Percentiles rank a stretch among this genome's conserved stretches.
These are phyloP conservation scores for Drosophila aff. DNA, from an alignment of 1,140 invertebrate species.

Conservation along the genomic window DNA sequence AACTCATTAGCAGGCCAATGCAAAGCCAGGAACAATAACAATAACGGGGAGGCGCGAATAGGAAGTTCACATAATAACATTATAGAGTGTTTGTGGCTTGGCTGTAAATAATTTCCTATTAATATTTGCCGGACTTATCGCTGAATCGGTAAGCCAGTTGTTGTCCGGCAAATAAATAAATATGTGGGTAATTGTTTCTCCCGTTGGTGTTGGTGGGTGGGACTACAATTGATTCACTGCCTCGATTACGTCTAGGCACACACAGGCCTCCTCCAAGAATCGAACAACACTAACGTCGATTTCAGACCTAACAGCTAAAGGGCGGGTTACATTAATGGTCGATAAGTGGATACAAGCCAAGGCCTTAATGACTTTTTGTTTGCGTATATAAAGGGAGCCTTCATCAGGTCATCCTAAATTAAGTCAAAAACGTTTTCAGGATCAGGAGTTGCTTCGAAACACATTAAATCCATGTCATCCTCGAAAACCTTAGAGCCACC, in stretches of 20 bases:
- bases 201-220: constrained; percentile 39
- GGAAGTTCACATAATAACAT: constrained; percentile 55
- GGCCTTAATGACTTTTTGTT: constrained; percentile 1
- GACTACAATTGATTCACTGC: constrained; percentile 39
- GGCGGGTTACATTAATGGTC: constrained; percentile 2
- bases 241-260: constrained; percentile 36
- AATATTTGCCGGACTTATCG: constrained; percentile 71
- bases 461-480: constrained; percentile 13
- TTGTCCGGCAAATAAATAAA: constrained; percentile 50
- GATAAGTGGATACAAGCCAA: neutral
- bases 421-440: neutral
- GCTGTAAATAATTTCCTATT: constrained; percentile 67
- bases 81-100: constrained; percentile 9
- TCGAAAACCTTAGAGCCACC: neutral
- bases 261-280: constrained; percentile 5
- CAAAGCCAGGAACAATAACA: constrained; percentile 44
- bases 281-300: neutral
- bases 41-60: constrained; percentile 33
- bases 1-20: constrained; percentile 61
- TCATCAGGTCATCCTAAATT: neutral
- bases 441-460: neutral
- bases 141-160: constrained; percentile 34
- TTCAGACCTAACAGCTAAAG: constrained; percentile 16
- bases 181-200: constrained; percentile 64
- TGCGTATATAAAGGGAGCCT: constrained; percentile 19